A percentile compares a stretch with the other conserved stretches of the same genome.
Conservation (phyloP, 2,113 vertebrate genomes). For the Channa maculata region DNA sequence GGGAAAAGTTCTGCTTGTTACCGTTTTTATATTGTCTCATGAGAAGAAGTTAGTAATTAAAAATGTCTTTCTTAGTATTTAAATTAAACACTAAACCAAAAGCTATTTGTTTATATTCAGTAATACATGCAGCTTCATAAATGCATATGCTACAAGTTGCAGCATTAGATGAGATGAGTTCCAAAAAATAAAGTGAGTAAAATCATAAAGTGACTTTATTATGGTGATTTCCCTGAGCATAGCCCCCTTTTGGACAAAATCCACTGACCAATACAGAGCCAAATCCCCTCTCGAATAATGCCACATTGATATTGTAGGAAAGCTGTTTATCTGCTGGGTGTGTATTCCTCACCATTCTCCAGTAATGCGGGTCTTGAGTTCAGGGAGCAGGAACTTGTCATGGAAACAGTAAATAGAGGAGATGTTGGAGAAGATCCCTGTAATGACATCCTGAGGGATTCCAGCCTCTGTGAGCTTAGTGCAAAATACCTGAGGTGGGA, state of each 20-base stretch:
- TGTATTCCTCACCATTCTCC: conserved; percentile 90
- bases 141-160: neutral
- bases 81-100: too few relatives aligned
- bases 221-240: conserved; percentile 31
- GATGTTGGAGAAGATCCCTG: conserved; percentile 98
- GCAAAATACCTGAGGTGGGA: conserved; percentile 90
- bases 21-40: neutral
- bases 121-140: neutral
- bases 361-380: conserved; percentile 91
- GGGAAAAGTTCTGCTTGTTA: neutral
- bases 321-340: neutral
- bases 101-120: too few relatives aligned
- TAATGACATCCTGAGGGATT: conserved; percentile 92
- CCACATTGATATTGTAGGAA: conserved; percentile 3
- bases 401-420: conserved; percentile 98
- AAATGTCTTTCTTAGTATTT: too few relatives aligned
- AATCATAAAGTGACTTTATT: neutral
- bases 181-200: conserved; percentile 14
- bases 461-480: conserved; percentile 90
- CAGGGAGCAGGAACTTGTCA: conserved; percentile 94
- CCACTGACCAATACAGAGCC: conserved; percentile 4
- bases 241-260: too few relatives aligned
- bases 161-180: conserved; percentile 11
- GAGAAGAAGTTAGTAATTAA: neutral
- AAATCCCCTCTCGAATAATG: neutral